These are phyloP conservation scores for Tyria jacobaeae DNA, from an alignment of 2,888 invertebrate species.

Conservation along the genomic window DNA sequence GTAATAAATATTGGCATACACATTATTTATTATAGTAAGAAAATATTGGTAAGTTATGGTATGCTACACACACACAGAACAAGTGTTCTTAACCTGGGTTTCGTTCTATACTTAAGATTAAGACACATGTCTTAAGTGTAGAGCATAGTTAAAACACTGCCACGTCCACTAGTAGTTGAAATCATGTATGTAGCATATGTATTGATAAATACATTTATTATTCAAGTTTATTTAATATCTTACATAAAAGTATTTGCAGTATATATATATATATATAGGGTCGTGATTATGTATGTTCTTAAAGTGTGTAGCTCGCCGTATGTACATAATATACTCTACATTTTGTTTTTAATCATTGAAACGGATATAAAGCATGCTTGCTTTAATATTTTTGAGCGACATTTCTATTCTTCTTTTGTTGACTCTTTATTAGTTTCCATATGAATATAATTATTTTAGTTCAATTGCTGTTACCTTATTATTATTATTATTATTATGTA, in stretches of 20 bases:
- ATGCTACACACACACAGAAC: conserved; percentile 14
- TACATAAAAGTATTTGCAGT: neutral
- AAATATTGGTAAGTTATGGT: conserved; percentile 7
- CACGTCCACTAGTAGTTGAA: neutral
- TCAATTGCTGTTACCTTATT: conserved; percentile 45
- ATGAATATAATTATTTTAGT: conserved; percentile 47
- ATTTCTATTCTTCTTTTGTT: conserved; percentile 29
- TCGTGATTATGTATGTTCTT: neutral
- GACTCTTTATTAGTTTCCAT: conserved; percentile 35
- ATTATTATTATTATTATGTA: conserved; percentile 40
- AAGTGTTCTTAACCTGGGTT: neutral
- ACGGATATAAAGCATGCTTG: conserved; percentile 29
- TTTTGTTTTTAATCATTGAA: conserved; percentile 19
- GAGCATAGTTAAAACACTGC: neutral
- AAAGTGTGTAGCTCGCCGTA: conserved; percentile 8
- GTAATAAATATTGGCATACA: conserved; percentile 34
- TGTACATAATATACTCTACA: conserved; percentile 14
- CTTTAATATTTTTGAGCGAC: conserved; percentile 27
- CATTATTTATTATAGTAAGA: conserved; percentile 16
- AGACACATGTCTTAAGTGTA: neutral
- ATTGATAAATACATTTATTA: neutral
- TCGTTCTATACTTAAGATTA: neutral
- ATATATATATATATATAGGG: neutral
- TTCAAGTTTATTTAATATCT: neutral
- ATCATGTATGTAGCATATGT: conserved; percentile 4